These are phyloP conservation scores for Speoplatyrhinus poulsoni DNA, from an alignment of 2,113 vertebrate species.

Conservation along the genomic window DNA sequence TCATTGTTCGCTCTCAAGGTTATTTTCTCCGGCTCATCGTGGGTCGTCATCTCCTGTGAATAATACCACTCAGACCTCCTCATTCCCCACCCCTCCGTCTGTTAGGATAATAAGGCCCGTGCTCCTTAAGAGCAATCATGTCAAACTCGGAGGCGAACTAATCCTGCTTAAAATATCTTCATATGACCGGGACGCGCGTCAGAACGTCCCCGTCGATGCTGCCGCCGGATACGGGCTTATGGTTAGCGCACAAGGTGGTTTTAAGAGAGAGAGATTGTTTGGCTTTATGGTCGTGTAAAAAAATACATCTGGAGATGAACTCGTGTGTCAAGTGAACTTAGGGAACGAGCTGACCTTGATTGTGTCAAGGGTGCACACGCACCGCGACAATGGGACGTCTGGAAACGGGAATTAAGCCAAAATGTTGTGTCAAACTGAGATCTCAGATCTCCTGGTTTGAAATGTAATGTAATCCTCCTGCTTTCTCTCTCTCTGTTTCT, in stretches of 20 bases:
- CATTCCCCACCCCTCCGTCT: constrained; percentile 23
- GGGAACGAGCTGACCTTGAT: too few relatives aligned
- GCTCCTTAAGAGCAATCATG: constrained; percentile 77
- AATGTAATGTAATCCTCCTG: constrained; percentile 60
- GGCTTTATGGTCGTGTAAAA: constrained; percentile 51
- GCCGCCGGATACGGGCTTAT: constrained; percentile 60
- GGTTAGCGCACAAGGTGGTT: constrained; percentile 27
- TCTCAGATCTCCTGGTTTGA: constrained; percentile 58
- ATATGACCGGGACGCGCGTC: constrained; percentile 62
- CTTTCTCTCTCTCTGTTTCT: not conserved
- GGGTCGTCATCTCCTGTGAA: constrained; percentile 65
- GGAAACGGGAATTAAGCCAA: too few relatives aligned
- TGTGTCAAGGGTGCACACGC: too few relatives aligned
- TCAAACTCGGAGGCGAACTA: constrained; percentile 68
- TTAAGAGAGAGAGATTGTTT: constrained; percentile 40
- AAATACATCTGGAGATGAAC: constrained; percentile 18
- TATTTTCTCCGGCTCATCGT: constrained; percentile 70
- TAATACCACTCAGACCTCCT: constrained; percentile 69
- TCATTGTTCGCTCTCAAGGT: constrained; percentile 76
- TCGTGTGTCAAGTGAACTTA: constrained; percentile 49
- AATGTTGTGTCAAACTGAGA: constrained; percentile 43
- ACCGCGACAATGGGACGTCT: too few relatives aligned
- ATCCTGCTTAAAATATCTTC: constrained; percentile 71
- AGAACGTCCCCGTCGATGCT: constrained; percentile 54
- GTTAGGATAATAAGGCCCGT: constrained; percentile 70